A percentile compares a stretch with the other conserved stretches of the same genome.
Evolutionary conservation across 2,113 vertebrate genomes (phyloP).

Genomic region (Notothenia coriiceps): DNA sequence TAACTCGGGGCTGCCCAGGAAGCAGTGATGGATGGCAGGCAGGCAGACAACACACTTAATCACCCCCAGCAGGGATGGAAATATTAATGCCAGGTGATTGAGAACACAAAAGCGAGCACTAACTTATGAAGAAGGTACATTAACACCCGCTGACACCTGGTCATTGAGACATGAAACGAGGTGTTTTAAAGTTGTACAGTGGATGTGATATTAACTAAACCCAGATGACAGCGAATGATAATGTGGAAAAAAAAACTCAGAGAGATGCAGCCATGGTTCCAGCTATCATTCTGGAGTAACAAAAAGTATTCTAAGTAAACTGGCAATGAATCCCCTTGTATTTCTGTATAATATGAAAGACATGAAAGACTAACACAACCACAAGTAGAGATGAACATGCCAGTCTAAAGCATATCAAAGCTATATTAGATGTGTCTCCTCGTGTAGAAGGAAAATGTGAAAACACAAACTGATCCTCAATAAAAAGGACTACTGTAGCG

Average conservation of each 20-base stretch:
- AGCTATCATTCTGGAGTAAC: constrained; percentile 31
- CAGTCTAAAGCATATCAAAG: constrained; percentile 81
- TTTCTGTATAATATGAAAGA: constrained; percentile 72
- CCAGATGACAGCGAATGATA: constrained; percentile 1
- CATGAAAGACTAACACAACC: constrained; percentile 63
- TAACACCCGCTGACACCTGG: constrained; percentile 47
- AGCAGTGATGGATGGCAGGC: constrained; percentile 70
- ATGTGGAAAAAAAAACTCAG: neutral
- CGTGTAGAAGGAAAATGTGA: constrained; percentile 67
- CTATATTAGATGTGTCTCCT: constrained; percentile 72
- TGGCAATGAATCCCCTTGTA: constrained; percentile 69
- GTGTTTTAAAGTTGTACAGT: constrained; percentile 29
- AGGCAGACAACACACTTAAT: constrained; percentile 69
- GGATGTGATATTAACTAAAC: constrained; percentile 20
- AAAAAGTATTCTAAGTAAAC: constrained; percentile 45
- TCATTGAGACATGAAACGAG: constrained; percentile 29
- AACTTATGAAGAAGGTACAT: constrained; percentile 48
- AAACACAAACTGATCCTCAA: constrained; percentile 81
- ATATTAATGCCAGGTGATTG: constrained; percentile 74
- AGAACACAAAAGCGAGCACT: constrained; percentile 52
- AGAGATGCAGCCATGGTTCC: constrained; percentile 27
- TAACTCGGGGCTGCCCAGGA: constrained; percentile 48
- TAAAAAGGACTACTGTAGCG: constrained; percentile 75
- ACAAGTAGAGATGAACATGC: constrained; percentile 70
- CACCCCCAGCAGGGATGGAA: constrained; percentile 67